phyloP scores from a whole-genome alignment of 2,888 invertebrate species.

The Cheilosia pagana region DNA sequence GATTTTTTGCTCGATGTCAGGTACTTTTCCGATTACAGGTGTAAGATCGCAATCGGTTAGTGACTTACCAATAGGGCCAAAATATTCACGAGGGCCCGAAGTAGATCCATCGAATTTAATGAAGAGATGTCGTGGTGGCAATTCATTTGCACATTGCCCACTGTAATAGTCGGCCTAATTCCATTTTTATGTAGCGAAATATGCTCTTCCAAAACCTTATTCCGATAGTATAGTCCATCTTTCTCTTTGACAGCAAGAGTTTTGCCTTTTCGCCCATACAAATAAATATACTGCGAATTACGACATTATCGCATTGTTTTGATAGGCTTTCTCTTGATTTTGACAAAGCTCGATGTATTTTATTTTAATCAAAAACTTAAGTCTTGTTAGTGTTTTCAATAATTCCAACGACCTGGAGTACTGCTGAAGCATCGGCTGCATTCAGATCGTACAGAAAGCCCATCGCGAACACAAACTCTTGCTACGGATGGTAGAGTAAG shows the following conservation, averaged over 20 bases:
- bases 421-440: not conserved
- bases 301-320: no score
- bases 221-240: slow-evolving; percentile 4
- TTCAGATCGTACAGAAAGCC: slow-evolving; percentile 13
- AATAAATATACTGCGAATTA: not conserved
- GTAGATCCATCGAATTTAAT: not conserved
- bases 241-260: slow-evolving; percentile 1
- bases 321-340: no score
- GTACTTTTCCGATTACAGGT: slow-evolving; percentile 10
- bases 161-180: not conserved
- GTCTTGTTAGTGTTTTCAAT: no score
- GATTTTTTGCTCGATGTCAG: slow-evolving; percentile 15
- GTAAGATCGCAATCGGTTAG: slow-evolving; percentile 21
- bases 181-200: not conserved
- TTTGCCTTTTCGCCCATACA: not conserved
- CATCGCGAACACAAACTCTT: slow-evolving; percentile 19
- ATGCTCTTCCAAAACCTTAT: not conserved
- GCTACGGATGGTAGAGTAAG: not conserved
- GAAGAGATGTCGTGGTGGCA: slow-evolving; percentile 5
- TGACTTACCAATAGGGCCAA: slow-evolving; percentile 16
- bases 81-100: slow-evolving; percentile 24
- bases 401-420: not conserved
- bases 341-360: no score
- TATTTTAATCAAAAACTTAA: no score
- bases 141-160: no score